Base-by-base conservation (phyloP, 2,888 invertebrate genomes). In the Hydraecia micacea region DNA sequence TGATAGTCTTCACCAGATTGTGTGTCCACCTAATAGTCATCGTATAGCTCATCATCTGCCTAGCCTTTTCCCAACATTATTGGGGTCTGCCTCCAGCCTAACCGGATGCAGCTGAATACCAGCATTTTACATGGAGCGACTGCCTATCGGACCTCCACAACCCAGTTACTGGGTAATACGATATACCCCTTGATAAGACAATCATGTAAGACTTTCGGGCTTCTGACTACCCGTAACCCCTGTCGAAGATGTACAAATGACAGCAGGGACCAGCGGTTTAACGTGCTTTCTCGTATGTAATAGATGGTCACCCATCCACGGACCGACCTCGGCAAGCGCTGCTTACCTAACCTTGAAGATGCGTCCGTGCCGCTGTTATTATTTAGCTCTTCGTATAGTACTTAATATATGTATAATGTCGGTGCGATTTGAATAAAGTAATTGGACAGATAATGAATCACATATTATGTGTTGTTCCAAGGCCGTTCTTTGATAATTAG, bases 401-500 rank as follows among this genome's bases (percentile, higher is more conserved):
- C 11, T 42, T 28, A 60, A 60, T 39, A 39, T 39, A 39, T 39
- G 9, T 60, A 28, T 15, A n/a, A 28, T 15, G 28, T 39, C 55
- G 25, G 28, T 42, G 55, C 42, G 18, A 42, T 32, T 46, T 75
- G 13, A 60, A 73, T 73, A 9, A 60, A 36, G 36, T 73, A 25
- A 62, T 73, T 49, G 21, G 36, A 75, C 9, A 60, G 46, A 36
- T 73, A 28, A 21, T 25, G 9, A 73, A 62, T 72, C n/a, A 21
- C 13, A 46, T 8, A 21, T 6, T 6, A 68, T 46, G 49, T 52
- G 36, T 73, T 8, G 13, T 9, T 11, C 36, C 60, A 60, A 60
- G 73, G 60, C 32, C 18, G 28, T 49, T 49, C 62, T 49, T 25
- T 39, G 52, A 74, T 75, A 74, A 8, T 28, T 18, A 21, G 9